A percentile compares a stretch with the other conserved stretches of the same genome.
These are phyloP conservation scores for Goniozus legneri DNA, from an alignment of 1,140 invertebrate species.

Conservation along the genomic window DNA sequence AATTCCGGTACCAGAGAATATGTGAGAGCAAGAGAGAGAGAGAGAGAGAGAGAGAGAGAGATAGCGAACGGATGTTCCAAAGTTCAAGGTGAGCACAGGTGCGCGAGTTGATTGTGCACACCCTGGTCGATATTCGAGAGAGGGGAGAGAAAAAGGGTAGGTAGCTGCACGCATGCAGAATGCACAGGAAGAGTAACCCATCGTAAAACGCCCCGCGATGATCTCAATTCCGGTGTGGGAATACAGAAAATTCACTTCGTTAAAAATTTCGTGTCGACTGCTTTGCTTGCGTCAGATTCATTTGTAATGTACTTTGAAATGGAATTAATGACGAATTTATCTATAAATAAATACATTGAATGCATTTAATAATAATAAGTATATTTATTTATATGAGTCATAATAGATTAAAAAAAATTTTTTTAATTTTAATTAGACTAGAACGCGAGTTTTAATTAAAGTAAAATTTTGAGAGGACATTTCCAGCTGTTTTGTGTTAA, in stretches of 20 bases:
- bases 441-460: not conserved
- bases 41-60: too few species aligned
- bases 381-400: not conserved
- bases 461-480: not conserved
- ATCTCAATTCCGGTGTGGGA: not conserved
- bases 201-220: not conserved
- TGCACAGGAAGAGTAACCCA: not conserved
- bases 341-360: not conserved
- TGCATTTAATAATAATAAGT: not conserved
- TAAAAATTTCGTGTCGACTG: too few species aligned
- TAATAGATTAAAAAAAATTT: not conserved
- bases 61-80: conserved; percentile 2
- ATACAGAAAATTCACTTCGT: not conserved
- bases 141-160: not conserved
- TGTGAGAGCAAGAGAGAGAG: too few species aligned
- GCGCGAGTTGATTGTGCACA: not conserved
- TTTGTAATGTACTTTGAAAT: too few species aligned
- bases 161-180: not conserved
- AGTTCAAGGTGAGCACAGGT: conserved; percentile 7
- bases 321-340: too few species aligned
- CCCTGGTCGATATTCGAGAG: conserved; percentile 1
- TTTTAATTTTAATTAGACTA: not conserved
- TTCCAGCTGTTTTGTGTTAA: not conserved
- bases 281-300: not conserved
- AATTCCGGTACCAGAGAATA: not conserved